Evolutionary conservation across 2,113 vertebrate species (phyloP).

Genomic region (Apistogramma diplotaenia): DNA sequence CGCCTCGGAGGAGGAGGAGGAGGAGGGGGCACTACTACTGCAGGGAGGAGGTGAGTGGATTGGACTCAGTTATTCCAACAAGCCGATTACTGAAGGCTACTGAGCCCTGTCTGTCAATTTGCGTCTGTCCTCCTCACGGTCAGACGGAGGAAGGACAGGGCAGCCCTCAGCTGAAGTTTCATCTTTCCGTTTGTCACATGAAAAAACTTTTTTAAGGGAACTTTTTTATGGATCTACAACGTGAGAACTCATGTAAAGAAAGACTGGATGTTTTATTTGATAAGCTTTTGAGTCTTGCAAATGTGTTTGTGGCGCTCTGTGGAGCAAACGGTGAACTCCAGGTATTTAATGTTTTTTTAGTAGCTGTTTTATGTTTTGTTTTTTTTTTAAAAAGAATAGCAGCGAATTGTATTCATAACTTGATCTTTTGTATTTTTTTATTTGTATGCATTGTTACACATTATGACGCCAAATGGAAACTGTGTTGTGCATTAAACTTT

Average conservation of each 20-base stretch:
- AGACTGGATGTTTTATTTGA: background rate
- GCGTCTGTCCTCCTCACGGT: constrained; percentile 17
- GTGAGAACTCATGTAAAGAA: background rate
- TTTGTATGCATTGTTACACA: background rate
- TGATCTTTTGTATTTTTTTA: background rate
- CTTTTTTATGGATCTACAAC: constrained; percentile 13
- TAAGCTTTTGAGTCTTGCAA: background rate
- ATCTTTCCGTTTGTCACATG: background rate
- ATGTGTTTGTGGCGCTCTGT: background rate
- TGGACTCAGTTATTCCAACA: constrained; percentile 57
- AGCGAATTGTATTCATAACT: background rate
- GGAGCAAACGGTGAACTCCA: background rate
- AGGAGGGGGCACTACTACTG: constrained; percentile 15
- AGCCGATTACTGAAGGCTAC: constrained; percentile 75
- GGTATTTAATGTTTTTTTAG: background rate
- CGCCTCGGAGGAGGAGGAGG: background rate
- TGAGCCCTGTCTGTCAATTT: constrained; percentile 48
- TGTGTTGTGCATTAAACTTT: background rate
- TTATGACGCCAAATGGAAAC: background rate
- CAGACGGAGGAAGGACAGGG: constrained; percentile 1
- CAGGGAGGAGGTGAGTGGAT: constrained; percentile 31
- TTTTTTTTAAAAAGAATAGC: background rate
- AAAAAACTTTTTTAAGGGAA: background rate
- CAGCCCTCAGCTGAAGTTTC: background rate
- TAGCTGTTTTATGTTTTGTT: background rate